phyloP scores from a whole-genome alignment of 2,888 invertebrate genomes.

The Acanthacorydalis orientalis region DNA sequence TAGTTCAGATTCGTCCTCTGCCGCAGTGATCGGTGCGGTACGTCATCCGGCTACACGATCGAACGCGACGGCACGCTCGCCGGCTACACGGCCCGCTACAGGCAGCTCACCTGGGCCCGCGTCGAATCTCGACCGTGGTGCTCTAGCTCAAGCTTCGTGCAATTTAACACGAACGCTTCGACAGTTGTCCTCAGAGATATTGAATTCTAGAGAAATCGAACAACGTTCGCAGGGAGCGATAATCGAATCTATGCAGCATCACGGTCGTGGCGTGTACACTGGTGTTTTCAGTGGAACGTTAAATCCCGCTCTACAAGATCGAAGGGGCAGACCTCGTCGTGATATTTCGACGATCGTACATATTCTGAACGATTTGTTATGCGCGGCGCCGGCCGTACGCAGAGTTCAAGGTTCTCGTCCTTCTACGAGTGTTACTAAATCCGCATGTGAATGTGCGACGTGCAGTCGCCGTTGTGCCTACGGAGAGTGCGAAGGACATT shows the following conservation, averaged over 20 bases:
- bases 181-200: constrained; percentile 76
- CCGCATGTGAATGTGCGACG: constrained; percentile 21
- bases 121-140: constrained; percentile 28
- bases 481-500: constrained; percentile 28
- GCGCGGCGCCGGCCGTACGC: constrained; percentile 54
- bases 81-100: neutral
- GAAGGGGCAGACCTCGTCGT: constrained; percentile 77
- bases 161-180: constrained; percentile 83
- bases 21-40: constrained; percentile 13
- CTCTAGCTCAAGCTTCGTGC: constrained; percentile 76
- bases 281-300: constrained; percentile 92
- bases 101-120: constrained; percentile 16
- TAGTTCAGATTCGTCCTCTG: constrained; percentile 24
- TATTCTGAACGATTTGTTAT: constrained; percentile 83
- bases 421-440: constrained; percentile 23
- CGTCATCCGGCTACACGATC: constrained; percentile 9
- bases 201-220: constrained; percentile 35
- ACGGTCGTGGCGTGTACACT: constrained; percentile 88
- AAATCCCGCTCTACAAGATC: constrained; percentile 85
- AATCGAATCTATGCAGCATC: constrained; percentile 83
- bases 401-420: constrained; percentile 16
- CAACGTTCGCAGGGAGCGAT: constrained; percentile 47
- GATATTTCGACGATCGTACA: constrained; percentile 93
- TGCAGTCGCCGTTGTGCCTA: constrained; percentile 24
- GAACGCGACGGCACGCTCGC: constrained; percentile 11